Percentiles rank a stretch among this genome's conserved stretches.
Conservation (phyloP, 2,797 vertebrate genomes). For the Catostomus latipinnis region DNA sequence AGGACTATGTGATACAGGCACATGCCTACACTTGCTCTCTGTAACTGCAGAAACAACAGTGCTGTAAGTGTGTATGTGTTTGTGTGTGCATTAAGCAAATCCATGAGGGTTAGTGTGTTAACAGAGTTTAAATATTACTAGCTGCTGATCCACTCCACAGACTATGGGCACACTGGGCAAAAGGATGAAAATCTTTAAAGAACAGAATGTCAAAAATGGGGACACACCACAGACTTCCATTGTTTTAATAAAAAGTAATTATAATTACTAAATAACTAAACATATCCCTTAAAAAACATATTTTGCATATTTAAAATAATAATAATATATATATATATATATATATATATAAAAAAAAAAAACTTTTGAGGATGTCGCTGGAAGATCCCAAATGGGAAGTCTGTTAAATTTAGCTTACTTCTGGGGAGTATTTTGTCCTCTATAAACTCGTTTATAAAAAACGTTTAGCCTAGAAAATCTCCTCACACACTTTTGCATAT, state of each 20-base stretch:
- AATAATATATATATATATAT: too few species aligned
- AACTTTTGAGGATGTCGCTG: not conserved
- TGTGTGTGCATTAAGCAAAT: slow-evolving; percentile 7
- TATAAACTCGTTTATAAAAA: not conserved
- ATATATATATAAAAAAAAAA: too few species aligned
- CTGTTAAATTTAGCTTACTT: not conserved
- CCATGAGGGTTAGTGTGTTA: not conserved
- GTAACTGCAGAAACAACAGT: slow-evolving; percentile 25
- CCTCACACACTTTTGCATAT: not conserved
- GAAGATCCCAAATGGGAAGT: not conserved
- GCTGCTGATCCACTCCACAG: not conserved
- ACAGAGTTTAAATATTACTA: slow-evolving; percentile 30
- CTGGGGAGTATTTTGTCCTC: not conserved
- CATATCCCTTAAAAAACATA: too few species aligned
- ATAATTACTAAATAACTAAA: not conserved
- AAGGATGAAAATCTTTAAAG: not conserved
- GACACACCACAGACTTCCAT: not conserved
- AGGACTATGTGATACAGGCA: slow-evolving; percentile 7
- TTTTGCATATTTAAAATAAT: too few species aligned
- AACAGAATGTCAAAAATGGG: not conserved
- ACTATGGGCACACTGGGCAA: not conserved
- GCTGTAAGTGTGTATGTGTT: slow-evolving; percentile 29
- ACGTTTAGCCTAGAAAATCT: too few species aligned
- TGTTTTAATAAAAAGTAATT: not conserved
- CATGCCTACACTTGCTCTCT: slow-evolving; percentile 4